phyloP scores from a whole-genome alignment of 53 echinoderm and acorn worm genomes.

The Paelopatides confundens region DNA sequence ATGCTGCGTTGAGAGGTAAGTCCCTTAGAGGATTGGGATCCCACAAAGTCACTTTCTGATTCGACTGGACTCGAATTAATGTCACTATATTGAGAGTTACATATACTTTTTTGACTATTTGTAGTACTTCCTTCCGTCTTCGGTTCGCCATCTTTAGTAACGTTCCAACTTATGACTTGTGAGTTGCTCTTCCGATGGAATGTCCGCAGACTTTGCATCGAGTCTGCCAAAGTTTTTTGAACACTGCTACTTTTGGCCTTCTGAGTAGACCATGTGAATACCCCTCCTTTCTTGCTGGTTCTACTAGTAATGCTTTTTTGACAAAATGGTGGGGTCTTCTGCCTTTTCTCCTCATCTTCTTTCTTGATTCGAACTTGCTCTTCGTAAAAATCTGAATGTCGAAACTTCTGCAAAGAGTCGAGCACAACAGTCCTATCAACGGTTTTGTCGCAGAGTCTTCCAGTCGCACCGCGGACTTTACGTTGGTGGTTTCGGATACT shows the following conservation, averaged over 20 bases:
- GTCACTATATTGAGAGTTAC: neutral
- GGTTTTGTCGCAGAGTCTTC: constrained; percentile 15
- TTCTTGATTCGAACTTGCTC: constrained; percentile 9
- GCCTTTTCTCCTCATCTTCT: neutral
- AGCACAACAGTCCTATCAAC: constrained; percentile 22
- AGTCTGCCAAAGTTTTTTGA: constrained; percentile 19
- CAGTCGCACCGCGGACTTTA: constrained; percentile 27
- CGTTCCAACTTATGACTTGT: neutral
- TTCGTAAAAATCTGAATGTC: constrained; percentile 18
- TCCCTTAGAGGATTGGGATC: neutral
- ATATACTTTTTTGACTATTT: neutral
- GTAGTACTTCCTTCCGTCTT: neutral
- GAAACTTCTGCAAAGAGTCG: constrained; percentile 18
- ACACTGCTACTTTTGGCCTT: neutral
- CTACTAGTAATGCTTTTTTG: neutral
- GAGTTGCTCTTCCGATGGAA: constrained; percentile 6
- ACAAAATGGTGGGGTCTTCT: constrained; percentile 8
- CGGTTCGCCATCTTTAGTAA: neutral
- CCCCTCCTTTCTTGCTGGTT: neutral
- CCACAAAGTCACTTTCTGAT: neutral
- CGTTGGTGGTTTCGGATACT: constrained; percentile 27
- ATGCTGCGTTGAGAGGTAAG: constrained; percentile 4
- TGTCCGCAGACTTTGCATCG: constrained; percentile 3
- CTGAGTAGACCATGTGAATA: constrained; percentile 6
- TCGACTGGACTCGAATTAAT: neutral